Evolutionary conservation across 2,113 vertebrate genomes (phyloP).

Genomic region (Phrynosoma blainvillii): DNA sequence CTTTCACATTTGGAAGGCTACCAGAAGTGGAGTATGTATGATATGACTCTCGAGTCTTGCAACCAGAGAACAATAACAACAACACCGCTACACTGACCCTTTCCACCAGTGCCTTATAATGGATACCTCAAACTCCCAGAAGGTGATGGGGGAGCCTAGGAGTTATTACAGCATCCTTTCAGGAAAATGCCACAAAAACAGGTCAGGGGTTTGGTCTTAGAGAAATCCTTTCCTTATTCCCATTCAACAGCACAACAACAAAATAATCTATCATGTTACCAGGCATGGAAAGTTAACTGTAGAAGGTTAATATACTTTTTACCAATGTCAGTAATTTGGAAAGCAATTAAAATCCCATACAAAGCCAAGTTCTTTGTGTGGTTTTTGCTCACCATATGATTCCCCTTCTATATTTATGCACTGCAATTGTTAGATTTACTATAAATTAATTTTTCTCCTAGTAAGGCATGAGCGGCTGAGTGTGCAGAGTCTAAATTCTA

Average conservation of each 20-base stretch:
- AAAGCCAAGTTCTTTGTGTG: conserved; percentile 58
- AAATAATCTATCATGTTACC: conserved; percentile 33
- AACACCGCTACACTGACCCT: conserved; percentile 57
- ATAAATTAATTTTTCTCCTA: conserved; percentile 9
- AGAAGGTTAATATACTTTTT: neutral
- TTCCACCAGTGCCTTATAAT: conserved; percentile 33
- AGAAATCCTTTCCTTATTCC: conserved; percentile 37
- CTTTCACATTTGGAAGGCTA: neutral
- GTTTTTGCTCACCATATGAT: conserved; percentile 52
- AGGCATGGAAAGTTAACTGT: conserved; percentile 33
- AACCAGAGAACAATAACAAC: conserved; percentile 49
- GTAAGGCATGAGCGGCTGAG: conserved; percentile 47
- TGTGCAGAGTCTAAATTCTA: conserved; percentile 34
- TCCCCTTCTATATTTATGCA: conserved; percentile 11
- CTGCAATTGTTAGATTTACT: conserved; percentile 25
- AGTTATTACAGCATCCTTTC: conserved; percentile 37
- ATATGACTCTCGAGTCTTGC: conserved; percentile 59
- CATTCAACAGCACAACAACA: neutral
- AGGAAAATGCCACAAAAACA: conserved; percentile 26
- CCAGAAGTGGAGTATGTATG: neutral
- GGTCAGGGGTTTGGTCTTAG: conserved; percentile 43
- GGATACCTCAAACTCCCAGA: conserved; percentile 28
- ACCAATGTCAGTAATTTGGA: conserved; percentile 60
- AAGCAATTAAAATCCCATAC: conserved; percentile 61
- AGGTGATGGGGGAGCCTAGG: neutral